A percentile compares a stretch with the other conserved stretches of the same genome.
phyloP scores from a whole-genome alignment of 2,113 vertebrate genomes.

The Mus spicilegus region DNA sequence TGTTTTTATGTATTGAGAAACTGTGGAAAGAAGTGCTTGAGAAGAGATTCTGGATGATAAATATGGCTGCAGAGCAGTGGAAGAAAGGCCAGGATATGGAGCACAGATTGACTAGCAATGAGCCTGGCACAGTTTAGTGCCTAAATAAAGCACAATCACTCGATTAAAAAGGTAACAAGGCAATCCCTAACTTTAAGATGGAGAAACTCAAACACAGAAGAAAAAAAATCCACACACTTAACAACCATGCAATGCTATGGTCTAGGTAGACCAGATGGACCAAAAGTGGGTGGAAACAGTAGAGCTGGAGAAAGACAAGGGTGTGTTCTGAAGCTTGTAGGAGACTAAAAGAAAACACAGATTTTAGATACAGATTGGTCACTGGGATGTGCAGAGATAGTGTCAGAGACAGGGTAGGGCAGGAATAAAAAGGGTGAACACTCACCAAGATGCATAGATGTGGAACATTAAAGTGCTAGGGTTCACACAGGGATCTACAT shows the following conservation, averaged over 20 bases:
- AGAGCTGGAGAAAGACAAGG: background rate
- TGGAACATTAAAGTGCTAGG: background rate
- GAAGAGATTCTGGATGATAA: fast-evolving
- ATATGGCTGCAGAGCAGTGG: background rate
- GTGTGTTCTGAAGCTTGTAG: background rate
- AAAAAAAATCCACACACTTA: background rate
- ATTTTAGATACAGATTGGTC: background rate
- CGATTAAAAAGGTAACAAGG: background rate
- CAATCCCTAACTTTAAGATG: background rate
- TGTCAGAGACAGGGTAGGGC: background rate
- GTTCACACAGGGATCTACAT: fast-evolving
- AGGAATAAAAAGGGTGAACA: background rate
- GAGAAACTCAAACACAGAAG: background rate
- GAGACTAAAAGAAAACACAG: background rate
- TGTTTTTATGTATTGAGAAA: background rate
- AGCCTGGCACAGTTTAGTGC: background rate
- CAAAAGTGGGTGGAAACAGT: background rate
- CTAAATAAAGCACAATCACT: background rate
- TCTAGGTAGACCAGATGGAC: constrained; percentile 23
- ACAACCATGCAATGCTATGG: fast-evolving
- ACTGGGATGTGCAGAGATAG: background rate
- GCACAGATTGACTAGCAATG: background rate
- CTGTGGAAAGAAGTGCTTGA: too few species aligned
- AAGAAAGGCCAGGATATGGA: background rate
- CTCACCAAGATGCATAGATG: background rate